Conservation (phyloP, 1,140 invertebrate species). For the Leptestheria dahalacensis region DNA sequence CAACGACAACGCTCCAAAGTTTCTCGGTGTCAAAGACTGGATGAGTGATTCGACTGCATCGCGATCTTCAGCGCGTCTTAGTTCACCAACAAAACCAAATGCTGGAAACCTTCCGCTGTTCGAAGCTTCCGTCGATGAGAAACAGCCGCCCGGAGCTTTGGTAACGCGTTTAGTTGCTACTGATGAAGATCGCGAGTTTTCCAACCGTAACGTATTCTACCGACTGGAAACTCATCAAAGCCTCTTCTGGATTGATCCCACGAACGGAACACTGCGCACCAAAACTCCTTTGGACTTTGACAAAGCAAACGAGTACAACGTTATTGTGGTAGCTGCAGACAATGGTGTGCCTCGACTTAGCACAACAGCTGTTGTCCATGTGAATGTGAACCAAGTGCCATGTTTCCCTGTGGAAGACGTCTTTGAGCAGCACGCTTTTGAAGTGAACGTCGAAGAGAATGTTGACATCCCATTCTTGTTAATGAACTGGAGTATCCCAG, state of each 20-base stretch:
- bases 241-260: conserved; percentile 54
- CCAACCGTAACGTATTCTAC: conserved; percentile 61
- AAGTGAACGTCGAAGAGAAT: not conserved
- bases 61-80: not conserved
- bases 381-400: conserved; percentile 9
- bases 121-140: conserved; percentile 8
- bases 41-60: not conserved
- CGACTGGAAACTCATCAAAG: conserved; percentile 32
- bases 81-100: not conserved
- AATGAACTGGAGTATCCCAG: not conserved
- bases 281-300: conserved; percentile 57
- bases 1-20: conserved; percentile 60
- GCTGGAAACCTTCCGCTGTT: not conserved
- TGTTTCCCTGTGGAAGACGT: not conserved
- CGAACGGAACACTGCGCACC: conserved; percentile 61
- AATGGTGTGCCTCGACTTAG: conserved; percentile 62
- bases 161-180: conserved; percentile 60
- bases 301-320: conserved; percentile 44
- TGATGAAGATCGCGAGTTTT: conserved; percentile 63
- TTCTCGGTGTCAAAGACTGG: conserved; percentile 31
- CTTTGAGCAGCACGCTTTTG: not conserved
- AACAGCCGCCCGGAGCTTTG: conserved; percentile 32
- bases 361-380: conserved; percentile 49
- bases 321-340: conserved; percentile 66
- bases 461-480: not conserved